Conservation (phyloP, 2,113 vertebrate species). For the Nothoprocta perdicaria region DNA sequence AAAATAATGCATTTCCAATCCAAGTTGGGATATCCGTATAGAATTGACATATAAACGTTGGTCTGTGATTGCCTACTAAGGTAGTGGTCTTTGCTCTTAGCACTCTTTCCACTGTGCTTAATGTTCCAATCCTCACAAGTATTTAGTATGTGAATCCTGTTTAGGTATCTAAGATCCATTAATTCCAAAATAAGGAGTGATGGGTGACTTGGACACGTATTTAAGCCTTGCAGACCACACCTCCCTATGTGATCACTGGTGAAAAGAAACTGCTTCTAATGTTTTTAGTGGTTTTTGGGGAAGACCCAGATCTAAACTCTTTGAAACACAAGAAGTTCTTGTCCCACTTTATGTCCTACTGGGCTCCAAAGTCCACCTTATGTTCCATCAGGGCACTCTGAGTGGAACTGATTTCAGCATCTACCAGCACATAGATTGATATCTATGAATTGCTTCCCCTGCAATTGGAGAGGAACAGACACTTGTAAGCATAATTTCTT, state of each 20-base stretch:
- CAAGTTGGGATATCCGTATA: not conserved
- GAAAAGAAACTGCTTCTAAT: not conserved
- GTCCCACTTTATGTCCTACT: not conserved
- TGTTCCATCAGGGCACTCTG: too few species aligned
- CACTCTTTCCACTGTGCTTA: not conserved
- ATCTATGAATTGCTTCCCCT: not conserved
- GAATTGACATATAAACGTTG: not conserved
- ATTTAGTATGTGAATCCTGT: not conserved
- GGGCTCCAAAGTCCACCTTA: not conserved
- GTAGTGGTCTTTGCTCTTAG: too few species aligned
- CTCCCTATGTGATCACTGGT: accelerated
- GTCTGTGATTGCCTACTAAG: not conserved
- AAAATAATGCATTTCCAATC: not conserved
- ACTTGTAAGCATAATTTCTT: not conserved
- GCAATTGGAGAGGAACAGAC: not conserved
- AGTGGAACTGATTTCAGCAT: not conserved
- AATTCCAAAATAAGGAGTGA: not conserved
- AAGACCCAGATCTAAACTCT: accelerated
- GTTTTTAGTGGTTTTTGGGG: accelerated
- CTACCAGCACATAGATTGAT: not conserved
- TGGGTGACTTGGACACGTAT: too few species aligned
- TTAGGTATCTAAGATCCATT: not conserved
- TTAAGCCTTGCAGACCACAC: not conserved
- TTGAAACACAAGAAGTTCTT: not conserved
- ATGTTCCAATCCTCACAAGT: not conserved